Percentiles rank a stretch among this genome's conserved stretches.
Conservation (phyloP, 2,888 invertebrate species). For the Leucophenga maculata region DNA sequence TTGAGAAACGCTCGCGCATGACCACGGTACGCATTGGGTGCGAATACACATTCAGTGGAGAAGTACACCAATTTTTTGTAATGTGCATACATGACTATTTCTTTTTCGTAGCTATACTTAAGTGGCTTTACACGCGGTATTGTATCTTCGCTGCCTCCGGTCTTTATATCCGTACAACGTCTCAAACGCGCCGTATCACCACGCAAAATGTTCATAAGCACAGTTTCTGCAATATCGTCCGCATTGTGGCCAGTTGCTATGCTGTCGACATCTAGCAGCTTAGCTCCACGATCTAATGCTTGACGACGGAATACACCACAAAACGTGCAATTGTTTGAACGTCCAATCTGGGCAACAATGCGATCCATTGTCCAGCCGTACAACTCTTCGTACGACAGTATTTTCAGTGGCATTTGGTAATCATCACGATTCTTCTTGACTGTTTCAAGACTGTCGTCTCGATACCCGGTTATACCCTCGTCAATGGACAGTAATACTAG, state of each 20-base stretch:
- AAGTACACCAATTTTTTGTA: conserved; percentile 97
- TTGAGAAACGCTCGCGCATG: conserved; percentile 92
- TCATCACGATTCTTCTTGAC: conserved; percentile 95
- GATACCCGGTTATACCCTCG: conserved; percentile 96
- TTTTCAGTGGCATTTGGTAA: conserved; percentile 93
- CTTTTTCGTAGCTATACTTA: conserved; percentile 98
- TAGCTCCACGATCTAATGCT: conserved; percentile 95
- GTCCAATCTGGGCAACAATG: conserved; percentile 88
- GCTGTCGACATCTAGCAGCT: conserved; percentile 88
- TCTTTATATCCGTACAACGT: conserved; percentile 91
- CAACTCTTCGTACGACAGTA: conserved; percentile 95
- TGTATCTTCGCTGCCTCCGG: conserved; percentile 84
- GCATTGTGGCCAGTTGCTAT: conserved; percentile 98
- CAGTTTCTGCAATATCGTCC: conserved; percentile 98
- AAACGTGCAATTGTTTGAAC: conserved; percentile 97
- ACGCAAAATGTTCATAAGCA: conserved; percentile 96
- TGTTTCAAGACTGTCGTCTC: conserved; percentile 97
- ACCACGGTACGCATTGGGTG: conserved; percentile 97
- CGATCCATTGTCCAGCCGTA: conserved; percentile 99
- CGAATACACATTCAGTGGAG: conserved; percentile 98
- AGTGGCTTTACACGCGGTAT: conserved; percentile 95
- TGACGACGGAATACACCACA: conserved; percentile 97
- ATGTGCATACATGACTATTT: conserved; percentile 99
- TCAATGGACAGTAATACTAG: conserved; percentile 95
- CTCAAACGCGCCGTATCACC: conserved; percentile 95